These are phyloP conservation scores for Penaeus indicus DNA, from an alignment of 1,140 invertebrate genomes.

Conservation along the genomic window DNA sequence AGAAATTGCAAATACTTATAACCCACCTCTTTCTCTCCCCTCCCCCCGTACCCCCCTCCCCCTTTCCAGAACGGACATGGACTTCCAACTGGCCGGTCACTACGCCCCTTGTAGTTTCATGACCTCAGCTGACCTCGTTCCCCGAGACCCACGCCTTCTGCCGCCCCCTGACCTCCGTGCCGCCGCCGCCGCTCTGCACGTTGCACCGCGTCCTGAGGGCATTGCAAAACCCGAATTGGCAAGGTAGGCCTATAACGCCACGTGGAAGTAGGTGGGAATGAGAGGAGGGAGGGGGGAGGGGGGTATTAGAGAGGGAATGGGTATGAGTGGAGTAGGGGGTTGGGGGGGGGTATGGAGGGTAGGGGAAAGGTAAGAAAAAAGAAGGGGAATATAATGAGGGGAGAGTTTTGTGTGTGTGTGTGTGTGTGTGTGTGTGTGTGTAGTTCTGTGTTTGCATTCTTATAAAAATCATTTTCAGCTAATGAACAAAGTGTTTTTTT, in stretches of 20 bases:
- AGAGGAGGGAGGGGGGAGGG: not conserved
- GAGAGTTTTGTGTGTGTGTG: too few species aligned
- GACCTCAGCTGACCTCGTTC: constrained; percentile 54
- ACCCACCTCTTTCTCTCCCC: not conserved
- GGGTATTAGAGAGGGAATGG: not conserved
- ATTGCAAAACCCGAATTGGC: constrained; percentile 30
- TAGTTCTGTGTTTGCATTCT: too few species aligned
- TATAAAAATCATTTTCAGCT: too few species aligned
- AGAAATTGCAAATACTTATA: not conserved
- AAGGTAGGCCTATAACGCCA: constrained; percentile 13
- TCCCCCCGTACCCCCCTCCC: not conserved
- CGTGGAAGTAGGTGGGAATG: not conserved
- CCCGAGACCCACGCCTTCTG: constrained; percentile 48
- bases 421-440: too few species aligned
- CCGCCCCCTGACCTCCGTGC: constrained; percentile 41
- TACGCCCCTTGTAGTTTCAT: constrained; percentile 55
- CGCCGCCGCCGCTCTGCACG: constrained; percentile 24
- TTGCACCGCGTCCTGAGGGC: constrained; percentile 28
- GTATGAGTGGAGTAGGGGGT: too few species aligned
- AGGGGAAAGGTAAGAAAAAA: too few species aligned
- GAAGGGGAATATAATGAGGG: too few species aligned
- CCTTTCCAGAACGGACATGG: constrained; percentile 41
- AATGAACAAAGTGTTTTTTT: too few species aligned
- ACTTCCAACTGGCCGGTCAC: constrained; percentile 57
- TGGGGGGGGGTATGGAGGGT: too few species aligned